Evolutionary conservation across 2,113 vertebrate species (phyloP).

Genomic region (Oenanthe melanoleuca): DNA sequence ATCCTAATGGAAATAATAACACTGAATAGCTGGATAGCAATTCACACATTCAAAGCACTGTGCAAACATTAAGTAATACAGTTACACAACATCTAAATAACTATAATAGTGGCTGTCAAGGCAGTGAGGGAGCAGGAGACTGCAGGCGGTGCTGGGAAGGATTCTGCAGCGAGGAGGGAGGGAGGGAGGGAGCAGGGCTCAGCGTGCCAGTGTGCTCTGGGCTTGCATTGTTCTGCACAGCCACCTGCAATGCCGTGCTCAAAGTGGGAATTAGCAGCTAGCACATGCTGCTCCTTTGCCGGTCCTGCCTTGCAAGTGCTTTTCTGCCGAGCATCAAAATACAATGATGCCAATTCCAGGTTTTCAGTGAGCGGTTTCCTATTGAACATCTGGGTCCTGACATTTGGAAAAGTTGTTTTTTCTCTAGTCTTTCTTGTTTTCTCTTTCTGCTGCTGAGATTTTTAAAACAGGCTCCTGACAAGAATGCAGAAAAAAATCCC

Average conservation of each 20-base stretch:
- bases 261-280: conserved; percentile 55
- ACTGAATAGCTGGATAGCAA: conserved; percentile 43
- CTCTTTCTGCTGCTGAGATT: not conserved
- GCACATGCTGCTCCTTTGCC: conserved; percentile 3
- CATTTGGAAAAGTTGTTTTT: not conserved
- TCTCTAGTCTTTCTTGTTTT: not conserved
- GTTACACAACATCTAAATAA: conserved; percentile 63
- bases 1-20: conserved; percentile 46
- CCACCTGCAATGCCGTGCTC: conserved; percentile 2
- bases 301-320: not conserved
- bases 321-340: conserved; percentile 2
- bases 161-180: not conserved
- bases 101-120: conserved; percentile 63
- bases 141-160: not conserved
- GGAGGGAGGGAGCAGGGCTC: accelerated
- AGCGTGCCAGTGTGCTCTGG: accelerated
- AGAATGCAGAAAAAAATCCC: accelerated
- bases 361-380: not conserved
- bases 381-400: not conserved
- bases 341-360: not conserved
- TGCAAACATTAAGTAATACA: conserved; percentile 57
- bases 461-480: not conserved
- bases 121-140: not conserved
- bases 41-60: conserved; percentile 47
- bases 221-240: conserved; percentile 10